phyloP scores from a whole-genome alignment of 2,888 invertebrate species.

The Drosophila mulleri region DNA sequence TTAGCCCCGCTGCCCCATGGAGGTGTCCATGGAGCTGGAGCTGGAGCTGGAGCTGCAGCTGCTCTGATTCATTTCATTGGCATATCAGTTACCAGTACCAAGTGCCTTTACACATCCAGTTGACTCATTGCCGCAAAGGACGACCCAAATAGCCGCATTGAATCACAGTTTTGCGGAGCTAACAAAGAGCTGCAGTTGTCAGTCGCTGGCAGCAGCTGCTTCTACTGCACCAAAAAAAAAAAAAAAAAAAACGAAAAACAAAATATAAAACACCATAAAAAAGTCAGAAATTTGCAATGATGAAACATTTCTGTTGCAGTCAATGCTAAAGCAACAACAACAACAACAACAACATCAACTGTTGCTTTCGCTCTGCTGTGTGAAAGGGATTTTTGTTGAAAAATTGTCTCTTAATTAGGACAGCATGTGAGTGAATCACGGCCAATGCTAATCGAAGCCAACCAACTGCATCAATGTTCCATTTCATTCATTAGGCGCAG shows the following conservation, averaged over 20 bases:
- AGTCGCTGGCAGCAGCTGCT: not conserved
- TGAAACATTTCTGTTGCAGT: conserved; percentile 5
- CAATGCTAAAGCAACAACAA: not conserved
- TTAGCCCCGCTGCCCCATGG: not conserved
- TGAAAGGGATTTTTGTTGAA: conserved; percentile 15
- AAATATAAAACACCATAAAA: not conserved
- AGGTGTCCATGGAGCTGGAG: not conserved
- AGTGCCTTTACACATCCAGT: conserved; percentile 25
- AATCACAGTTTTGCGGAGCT: conserved; percentile 35
- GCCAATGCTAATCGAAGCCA: conserved; percentile 32
- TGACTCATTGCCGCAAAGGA: conserved; percentile 43
- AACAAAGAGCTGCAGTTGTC: conserved; percentile 30
- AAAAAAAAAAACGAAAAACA: too few species aligned
- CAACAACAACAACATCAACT: not conserved
- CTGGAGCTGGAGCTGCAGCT: not conserved
- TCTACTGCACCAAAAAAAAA: not conserved
- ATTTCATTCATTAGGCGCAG: not conserved
- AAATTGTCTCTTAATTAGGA: conserved; percentile 50
- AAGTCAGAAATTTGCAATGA: not conserved
- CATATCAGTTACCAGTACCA: conserved; percentile 33
- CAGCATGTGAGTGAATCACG: conserved; percentile 47
- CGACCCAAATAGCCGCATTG: conserved; percentile 51
- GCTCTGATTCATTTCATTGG: conserved; percentile 29
- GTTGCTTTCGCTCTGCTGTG: not conserved
- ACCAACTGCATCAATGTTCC: conserved; percentile 12